Evolutionary conservation across 2,113 vertebrate species (phyloP).

Genomic region (Urocitellus parryii): DNA sequence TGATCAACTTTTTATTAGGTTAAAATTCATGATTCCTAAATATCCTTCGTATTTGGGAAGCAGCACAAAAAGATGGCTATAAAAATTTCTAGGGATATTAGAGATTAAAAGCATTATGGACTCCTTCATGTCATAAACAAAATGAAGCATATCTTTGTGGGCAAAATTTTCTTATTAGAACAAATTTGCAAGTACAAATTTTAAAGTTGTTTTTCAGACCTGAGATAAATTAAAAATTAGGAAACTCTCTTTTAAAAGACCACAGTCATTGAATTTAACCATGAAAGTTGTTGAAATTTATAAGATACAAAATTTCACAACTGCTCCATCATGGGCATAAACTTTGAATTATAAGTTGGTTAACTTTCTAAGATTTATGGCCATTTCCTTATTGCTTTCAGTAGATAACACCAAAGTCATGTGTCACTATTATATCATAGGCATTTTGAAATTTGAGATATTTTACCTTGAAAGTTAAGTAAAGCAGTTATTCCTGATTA

Average conservation of each 20-base stretch:
- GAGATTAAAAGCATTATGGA: neutral
- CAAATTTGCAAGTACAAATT: neutral
- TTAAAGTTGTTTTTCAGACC: neutral
- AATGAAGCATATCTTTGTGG: neutral
- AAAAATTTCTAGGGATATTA: neutral
- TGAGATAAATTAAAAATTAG: neutral
- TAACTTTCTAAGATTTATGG: neutral
- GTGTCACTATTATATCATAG: too few relatives aligned
- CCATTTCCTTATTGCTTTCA: neutral
- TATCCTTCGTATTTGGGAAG: neutral
- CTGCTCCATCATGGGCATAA: neutral
- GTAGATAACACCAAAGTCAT: too few relatives aligned
- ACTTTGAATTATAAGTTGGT: neutral
- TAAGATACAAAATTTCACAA: neutral
- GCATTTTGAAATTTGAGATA: neutral
- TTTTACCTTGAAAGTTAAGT: slow-evolving; percentile 53
- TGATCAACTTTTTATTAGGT: neutral
- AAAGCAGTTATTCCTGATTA: neutral
- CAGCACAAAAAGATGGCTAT: neutral
- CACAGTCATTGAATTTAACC: slow-evolving; percentile 26
- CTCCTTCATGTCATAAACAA: neutral
- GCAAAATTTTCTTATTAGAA: neutral
- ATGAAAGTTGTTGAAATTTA: neutral
- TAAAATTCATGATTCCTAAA: neutral
- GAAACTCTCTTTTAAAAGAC: neutral